Percentiles rank a stretch among this genome's conserved stretches.
Evolutionary conservation across 2,113 vertebrate genomes (phyloP).

Genomic region (Embiotoca jacksoni): DNA sequence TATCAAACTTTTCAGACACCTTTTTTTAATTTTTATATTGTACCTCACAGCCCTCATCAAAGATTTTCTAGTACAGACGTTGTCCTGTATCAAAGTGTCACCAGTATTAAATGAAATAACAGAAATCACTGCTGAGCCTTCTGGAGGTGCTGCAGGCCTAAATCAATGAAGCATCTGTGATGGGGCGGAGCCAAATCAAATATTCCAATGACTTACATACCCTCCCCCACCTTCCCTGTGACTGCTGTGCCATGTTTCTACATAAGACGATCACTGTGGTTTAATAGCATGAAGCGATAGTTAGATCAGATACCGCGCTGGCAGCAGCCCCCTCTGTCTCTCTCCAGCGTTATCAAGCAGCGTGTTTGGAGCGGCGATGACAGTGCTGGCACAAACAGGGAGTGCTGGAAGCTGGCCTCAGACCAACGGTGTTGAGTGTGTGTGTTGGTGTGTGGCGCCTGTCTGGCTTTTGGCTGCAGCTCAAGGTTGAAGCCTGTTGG

Average conservation of each 20-base stretch:
- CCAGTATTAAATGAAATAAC: conserved; percentile 29
- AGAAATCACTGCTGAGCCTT: conserved; percentile 29
- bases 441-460: conserved; percentile 70
- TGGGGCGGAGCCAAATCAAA: conserved; percentile 56
- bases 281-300: conserved; percentile 52
- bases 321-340: conserved; percentile 46
- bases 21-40: too few species aligned
- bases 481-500: conserved; percentile 63
- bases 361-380: conserved; percentile 64
- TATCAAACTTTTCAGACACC: conserved; percentile 1
- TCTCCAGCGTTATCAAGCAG: conserved; percentile 58
- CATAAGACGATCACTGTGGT: conserved; percentile 57
- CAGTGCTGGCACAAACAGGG: conserved; percentile 65
- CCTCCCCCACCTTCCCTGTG: conserved; percentile 5
- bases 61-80: background rate
- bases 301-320: conserved; percentile 63
- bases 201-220: conserved; percentile 34
- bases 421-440: conserved; percentile 56
- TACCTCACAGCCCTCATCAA: background rate
- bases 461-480: conserved; percentile 74
- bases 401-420: conserved; percentile 63
- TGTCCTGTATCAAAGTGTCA: conserved; percentile 5
- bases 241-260: conserved; percentile 38
- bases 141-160: conserved; percentile 53
- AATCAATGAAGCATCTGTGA: conserved; percentile 62